Percentiles rank a stretch among this genome's conserved stretches.
phyloP scores from a whole-genome alignment of 2,113 vertebrate species.

The Pterocles orientalis region DNA sequence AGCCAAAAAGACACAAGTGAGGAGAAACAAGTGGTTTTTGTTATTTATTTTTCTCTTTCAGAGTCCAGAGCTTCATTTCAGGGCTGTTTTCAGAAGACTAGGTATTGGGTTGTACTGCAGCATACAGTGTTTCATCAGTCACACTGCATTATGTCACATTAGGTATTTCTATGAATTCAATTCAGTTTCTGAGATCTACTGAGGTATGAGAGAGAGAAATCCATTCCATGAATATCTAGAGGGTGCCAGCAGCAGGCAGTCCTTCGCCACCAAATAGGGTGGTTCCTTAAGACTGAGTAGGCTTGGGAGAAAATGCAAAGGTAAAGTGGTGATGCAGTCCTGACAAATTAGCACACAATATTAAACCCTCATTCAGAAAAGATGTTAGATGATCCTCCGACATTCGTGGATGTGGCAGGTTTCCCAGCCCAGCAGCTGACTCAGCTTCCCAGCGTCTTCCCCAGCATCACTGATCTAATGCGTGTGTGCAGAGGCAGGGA shows the following conservation, averaged over 20 bases:
- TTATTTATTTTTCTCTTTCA: constrained; percentile 53
- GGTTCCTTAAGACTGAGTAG: neutral
- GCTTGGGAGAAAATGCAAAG: neutral
- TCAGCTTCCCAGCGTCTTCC: neutral
- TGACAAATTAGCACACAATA: neutral
- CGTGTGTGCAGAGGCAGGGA: neutral
- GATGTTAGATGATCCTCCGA: rapidly evolving
- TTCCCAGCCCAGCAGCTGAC: neutral
- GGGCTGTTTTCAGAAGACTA: constrained; percentile 60
- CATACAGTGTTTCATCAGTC: constrained; percentile 71
- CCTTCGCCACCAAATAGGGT: neutral
- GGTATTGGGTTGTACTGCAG: constrained; percentile 38
- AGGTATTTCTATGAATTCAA: constrained; percentile 69
- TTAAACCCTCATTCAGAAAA: neutral
- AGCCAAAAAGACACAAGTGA: neutral
- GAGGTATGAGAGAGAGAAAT: constrained; percentile 61
- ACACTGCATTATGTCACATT: constrained; percentile 63
- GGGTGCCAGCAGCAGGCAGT: neutral
- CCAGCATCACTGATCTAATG: neutral
- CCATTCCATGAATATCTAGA: constrained; percentile 43
- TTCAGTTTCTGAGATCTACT: constrained; percentile 61
- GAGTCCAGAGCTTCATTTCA: constrained; percentile 55
- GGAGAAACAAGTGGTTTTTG: neutral
- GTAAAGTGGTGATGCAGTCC: neutral
- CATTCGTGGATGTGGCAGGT: neutral